Base-by-base conservation (phyloP, 2,113 vertebrate genomes). In the Myocastor coypus region DNA sequence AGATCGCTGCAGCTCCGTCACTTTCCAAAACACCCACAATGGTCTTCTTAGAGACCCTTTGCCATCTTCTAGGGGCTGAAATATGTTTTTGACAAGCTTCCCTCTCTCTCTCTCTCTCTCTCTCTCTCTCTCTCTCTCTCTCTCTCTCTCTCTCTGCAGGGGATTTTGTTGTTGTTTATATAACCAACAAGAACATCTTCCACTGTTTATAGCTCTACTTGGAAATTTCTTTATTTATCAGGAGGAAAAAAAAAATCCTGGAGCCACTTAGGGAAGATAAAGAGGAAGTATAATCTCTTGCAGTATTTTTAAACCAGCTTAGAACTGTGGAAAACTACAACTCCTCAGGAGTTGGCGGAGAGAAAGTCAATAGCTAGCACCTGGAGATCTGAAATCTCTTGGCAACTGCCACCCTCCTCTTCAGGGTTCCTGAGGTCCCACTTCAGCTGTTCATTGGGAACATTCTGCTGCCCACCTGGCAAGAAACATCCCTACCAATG, bases 151-250 rank as follows among this genome's bases (percentile, higher is more conserved):
- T 32, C 26, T 42, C 40, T 26, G 61, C n/a, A 83, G n/a, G n/a
- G 84, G 9, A 46, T 78, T 50, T 78, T 50, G 30, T 55, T 89
- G 57, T 83, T 46, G 69, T 87, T 97, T 91, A 93, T 91, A 80
- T 89, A 61, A 91, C 71, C 87, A 37, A 71, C 64, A 95, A 95
- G 63, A 83, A 59, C 93, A 78, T 66, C 7, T 6, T 96, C 96
- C 92, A 68, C 46, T 97, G 96, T 97, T 97, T 97, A 97, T 73
- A 98, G 75, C 42, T 92, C 83, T 83, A 88, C 83, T 95, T 83
- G 1, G 1, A 94, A 34, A 81, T 30, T 55, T 83, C 63, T 94
- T 97, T 96, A 87, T 95, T 97, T 96, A 84, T 3, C 81, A 96
- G 78, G 4, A 80, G 34, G 96, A 88, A 19, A 75, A 80, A 55